Conservation (phyloP, 2,113 vertebrate species). For the Aspidoscelis tigris region DNA sequence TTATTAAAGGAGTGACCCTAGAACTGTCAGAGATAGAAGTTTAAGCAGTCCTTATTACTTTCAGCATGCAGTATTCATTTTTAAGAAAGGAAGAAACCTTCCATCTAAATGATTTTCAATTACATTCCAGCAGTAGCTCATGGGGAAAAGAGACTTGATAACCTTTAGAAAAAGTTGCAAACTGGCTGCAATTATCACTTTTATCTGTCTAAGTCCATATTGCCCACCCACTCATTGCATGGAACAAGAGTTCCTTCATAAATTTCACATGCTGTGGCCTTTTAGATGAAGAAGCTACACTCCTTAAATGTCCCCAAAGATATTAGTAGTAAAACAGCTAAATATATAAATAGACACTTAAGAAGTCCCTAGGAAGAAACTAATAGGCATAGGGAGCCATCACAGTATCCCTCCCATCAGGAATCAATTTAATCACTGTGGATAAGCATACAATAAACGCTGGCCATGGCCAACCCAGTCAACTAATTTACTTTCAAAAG, state of each 20-base stretch:
- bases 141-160: constrained; percentile 26
- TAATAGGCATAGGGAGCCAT: not conserved
- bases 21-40: not conserved
- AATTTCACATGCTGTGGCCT: constrained; percentile 39
- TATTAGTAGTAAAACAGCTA: constrained; percentile 47
- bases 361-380: constrained; percentile 33
- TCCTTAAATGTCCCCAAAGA: constrained; percentile 47
- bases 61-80: constrained; percentile 18
- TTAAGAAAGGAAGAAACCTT: not conserved
- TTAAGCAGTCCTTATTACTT: constrained; percentile 2
- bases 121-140: constrained; percentile 28
- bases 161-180: constrained; percentile 33
- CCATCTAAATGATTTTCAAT: constrained; percentile 19
- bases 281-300: constrained; percentile 29
- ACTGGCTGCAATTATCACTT: constrained; percentile 26
- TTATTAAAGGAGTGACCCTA: not conserved
- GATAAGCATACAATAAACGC: constrained; percentile 33
- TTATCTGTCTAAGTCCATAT: not conserved
- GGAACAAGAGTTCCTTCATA: constrained; percentile 11
- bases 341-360: constrained; percentile 40
- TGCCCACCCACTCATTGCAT: not conserved
- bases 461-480: not conserved
- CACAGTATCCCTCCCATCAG: constrained; percentile 9
- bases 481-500: not conserved
- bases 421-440: constrained; percentile 25